Evolutionary conservation across 53 echinoderm and acorn worm genomes (phyloP).

Genomic region (Mesocentrotus franciscanus): DNA sequence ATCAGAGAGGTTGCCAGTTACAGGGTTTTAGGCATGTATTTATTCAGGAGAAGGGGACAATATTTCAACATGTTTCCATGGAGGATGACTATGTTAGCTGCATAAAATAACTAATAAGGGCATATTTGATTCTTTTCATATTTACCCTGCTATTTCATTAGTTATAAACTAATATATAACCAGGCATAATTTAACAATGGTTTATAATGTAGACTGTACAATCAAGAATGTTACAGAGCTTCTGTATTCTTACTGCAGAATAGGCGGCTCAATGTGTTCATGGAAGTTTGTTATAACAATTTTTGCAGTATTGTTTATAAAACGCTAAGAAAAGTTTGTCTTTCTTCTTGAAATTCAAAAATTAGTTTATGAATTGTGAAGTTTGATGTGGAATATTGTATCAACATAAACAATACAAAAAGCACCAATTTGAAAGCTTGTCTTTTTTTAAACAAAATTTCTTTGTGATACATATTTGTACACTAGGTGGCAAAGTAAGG

Average conservation of each 20-base stretch:
- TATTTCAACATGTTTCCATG: too few relatives aligned
- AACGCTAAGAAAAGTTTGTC: too few relatives aligned
- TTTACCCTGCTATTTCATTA: not conserved
- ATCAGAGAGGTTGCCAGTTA: too few relatives aligned
- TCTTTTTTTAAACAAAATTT: not conserved
- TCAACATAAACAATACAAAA: not conserved
- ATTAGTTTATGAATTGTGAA: not conserved
- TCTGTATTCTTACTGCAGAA: too few relatives aligned
- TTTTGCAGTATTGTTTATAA: too few relatives aligned
- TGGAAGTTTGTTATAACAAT: too few relatives aligned
- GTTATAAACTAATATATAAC: not conserved
- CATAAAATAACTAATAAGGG: too few relatives aligned
- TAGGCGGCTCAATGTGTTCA: too few relatives aligned
- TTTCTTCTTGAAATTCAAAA: not conserved
- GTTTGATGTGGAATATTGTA: not conserved
- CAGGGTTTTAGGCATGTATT: too few relatives aligned
- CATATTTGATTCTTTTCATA: not conserved
- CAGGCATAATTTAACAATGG: not conserved
- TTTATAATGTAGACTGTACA: not conserved
- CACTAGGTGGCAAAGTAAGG: not conserved
- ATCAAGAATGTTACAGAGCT: too few relatives aligned
- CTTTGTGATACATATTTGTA: not conserved
- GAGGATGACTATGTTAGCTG: too few relatives aligned
- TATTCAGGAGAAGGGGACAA: too few relatives aligned
- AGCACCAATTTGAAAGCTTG: not conserved